Base-by-base conservation (phyloP, 2,888 invertebrate genomes). In the Hydraecia micacea region DNA sequence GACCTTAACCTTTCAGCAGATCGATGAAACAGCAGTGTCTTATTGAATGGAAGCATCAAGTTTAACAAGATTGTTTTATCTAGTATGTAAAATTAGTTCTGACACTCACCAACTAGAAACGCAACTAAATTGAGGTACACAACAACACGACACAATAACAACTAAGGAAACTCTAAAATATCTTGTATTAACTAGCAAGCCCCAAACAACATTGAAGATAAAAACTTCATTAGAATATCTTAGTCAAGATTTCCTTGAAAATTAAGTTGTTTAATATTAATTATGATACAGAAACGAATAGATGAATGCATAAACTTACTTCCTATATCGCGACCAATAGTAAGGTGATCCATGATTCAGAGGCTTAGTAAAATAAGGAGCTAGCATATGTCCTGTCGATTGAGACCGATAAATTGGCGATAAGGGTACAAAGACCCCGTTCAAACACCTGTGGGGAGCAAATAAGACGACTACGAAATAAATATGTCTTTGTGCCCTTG, bases 241-340 rank as follows among this genome's bases (percentile, higher is more conserved):
- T 46, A 8, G 15, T 28, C 39, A 73, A 60, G 81, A 63, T 85
- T 60, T 21, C 81, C 81, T 85, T 80, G 72, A 81, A 80, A 80
- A 55, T 46, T 13, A 62, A 9, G n/a, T n/a, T 11, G 5, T 15
- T 60, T 13, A 62, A 55, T 67, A 62, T 67, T 36, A 21, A 42
- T 36, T 21, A 70, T 15, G 1, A 79, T 52, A 36, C 21, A 36
- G 36, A 77, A 68, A 46, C 15, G 67, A 68, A 78, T 62, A 15
- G 28, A 28, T 36, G 18, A 42, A 25, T 36, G 8, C n/a, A 68
- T 32, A 46, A n/a, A 58, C 55, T 39, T 58, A 77, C 39, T 69
- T 77, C 62, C 39, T 63, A 39, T 39, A 15, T 28, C 28, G 32
- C 28, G n/a, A 36, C n/a, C 28, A 52, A 39, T 32, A 52, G 3